Conservation (phyloP, 2,113 vertebrate species). For the Paramisgurnus dabryanus region DNA sequence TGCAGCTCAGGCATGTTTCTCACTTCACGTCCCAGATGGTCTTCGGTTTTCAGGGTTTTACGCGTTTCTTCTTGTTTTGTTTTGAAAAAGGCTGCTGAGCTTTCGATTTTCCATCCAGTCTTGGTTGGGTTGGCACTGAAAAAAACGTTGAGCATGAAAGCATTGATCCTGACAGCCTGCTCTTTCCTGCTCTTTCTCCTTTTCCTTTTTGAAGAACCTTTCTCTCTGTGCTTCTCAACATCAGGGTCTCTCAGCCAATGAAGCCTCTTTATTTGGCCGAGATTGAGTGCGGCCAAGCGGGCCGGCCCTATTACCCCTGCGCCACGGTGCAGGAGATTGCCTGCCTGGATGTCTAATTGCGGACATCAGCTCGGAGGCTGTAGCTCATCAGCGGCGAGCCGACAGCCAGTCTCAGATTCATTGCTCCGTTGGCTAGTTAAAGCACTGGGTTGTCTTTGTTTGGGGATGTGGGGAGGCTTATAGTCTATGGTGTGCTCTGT, state of each 20-base stretch:
- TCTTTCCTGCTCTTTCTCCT: conserved; percentile 28
- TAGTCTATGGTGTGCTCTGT: conserved; percentile 55
- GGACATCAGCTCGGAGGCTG: conserved; percentile 68
- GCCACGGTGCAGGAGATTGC: conserved; percentile 77
- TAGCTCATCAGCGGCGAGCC: conserved; percentile 39
- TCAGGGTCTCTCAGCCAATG: conserved; percentile 77
- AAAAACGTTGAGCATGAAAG: conserved; percentile 7
- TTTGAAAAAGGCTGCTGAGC: conserved; percentile 30
- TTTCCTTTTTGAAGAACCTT: conserved; percentile 64
- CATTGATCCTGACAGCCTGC: conserved; percentile 53
- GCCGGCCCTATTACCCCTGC: conserved; percentile 64
- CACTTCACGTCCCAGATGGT: conserved; percentile 46
- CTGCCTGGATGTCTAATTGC: conserved; percentile 65
- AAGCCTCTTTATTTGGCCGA: conserved; percentile 80
- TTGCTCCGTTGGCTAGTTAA: conserved; percentile 67
- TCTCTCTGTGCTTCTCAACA: conserved; percentile 69
- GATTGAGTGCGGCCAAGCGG: conserved; percentile 82
- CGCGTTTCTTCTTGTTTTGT: conserved; percentile 24
- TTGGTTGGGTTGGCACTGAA: conserved; percentile 8
- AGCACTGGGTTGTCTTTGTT: conserved; percentile 57
- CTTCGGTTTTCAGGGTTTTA: conserved; percentile 40
- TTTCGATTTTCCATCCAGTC: conserved; percentile 12
- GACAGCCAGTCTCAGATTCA: conserved; percentile 57
- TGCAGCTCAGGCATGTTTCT: conserved; percentile 38
- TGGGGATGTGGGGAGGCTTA: conserved; percentile 48